Evolutionary conservation across 1,140 invertebrate species (phyloP), one percentile per base, ranked within the genome.

Genomic region (Trissolcus basalis): DNA sequence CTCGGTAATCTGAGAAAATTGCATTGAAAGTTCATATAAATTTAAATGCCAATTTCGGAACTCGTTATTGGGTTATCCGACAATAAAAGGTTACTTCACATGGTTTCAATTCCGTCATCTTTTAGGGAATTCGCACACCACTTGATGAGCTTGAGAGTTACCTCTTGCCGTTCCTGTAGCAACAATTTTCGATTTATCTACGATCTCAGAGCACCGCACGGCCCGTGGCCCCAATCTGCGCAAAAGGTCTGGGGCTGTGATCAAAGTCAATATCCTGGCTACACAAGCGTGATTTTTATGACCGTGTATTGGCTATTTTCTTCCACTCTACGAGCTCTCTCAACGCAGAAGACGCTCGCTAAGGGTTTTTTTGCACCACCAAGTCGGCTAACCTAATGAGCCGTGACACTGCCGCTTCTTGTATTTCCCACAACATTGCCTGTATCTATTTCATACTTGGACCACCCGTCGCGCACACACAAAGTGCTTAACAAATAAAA

Each of bases 261-360:
- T 60, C 73, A 65, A 75, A 82, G 71, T 80, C 79, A 78, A 82
- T 80, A 80, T 80, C 71, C 63, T 56, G 64, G 56, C 73, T 61
- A 67, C 71, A 55, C 56, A 51, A 69, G 64, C 71, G 70, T 77
- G 63, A 82, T 82, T 82, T 81, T 82, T 79, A 81, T 79, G 67
- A 53, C 67, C 71, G 12, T 64, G 61, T 80, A 80, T 78, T 78
- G 77, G 72, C 73, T 79, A 79, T 81, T 82, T 77, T 74, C 65
- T 44, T 78, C 60, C 53, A 68, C 60, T 53, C 64, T 58, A 32
- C 47, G 27, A 55, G 39, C 39, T 43, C 39, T 56, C 61, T 15
- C 15, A 48, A 55, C 13, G 43, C 63, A 27, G 12, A 50, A 44
- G 54, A 59, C 10, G 6, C 53, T 58, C 39, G 27, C 13, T 49